Evolutionary conservation across 37 sponge, comb jelly and placozoan species (phyloP).

Genomic region (Crambe crambe): DNA sequence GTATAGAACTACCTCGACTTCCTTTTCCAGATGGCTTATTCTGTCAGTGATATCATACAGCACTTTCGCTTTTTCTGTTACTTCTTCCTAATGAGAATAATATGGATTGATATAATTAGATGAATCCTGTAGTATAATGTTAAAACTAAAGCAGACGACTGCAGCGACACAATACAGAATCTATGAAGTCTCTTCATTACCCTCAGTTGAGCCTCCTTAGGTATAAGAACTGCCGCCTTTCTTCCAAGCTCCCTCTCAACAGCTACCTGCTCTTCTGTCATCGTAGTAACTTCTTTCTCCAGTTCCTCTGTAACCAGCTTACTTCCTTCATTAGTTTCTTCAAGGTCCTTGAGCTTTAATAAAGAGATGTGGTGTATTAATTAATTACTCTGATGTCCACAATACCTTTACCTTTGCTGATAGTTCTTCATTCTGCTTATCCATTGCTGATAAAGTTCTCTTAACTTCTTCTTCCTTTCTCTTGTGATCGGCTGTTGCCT

Average conservation of each 20-base stretch:
- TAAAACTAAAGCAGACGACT: background rate
- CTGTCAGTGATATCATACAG: background rate
- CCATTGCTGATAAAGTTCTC: background rate
- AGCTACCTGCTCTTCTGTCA: constrained; percentile 9
- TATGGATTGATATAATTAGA: background rate
- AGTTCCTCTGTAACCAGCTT: background rate
- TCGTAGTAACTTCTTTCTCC: background rate
- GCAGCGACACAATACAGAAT: background rate
- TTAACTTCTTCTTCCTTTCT: constrained; percentile 7
- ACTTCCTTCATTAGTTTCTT: constrained; percentile 3
- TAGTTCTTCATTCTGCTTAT: constrained; percentile 12
- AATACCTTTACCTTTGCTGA: constrained; percentile 3
- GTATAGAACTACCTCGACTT: constrained; percentile 6
- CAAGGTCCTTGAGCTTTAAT: background rate
- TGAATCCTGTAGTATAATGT: too few relatives aligned
- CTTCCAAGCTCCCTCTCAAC: constrained; percentile 28
- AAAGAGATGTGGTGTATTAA: background rate
- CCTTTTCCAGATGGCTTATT: constrained; percentile 3
- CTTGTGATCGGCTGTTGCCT: constrained; percentile 16
- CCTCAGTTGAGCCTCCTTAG: constrained; percentile 11
- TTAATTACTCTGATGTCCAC: background rate
- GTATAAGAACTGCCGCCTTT: background rate
- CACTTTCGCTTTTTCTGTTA: constrained; percentile 9
- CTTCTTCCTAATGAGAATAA: background rate
- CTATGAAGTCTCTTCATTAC: background rate